phyloP scores from a whole-genome alignment of 2,888 invertebrate genomes.

The Eristalinus sepulchralis region DNA sequence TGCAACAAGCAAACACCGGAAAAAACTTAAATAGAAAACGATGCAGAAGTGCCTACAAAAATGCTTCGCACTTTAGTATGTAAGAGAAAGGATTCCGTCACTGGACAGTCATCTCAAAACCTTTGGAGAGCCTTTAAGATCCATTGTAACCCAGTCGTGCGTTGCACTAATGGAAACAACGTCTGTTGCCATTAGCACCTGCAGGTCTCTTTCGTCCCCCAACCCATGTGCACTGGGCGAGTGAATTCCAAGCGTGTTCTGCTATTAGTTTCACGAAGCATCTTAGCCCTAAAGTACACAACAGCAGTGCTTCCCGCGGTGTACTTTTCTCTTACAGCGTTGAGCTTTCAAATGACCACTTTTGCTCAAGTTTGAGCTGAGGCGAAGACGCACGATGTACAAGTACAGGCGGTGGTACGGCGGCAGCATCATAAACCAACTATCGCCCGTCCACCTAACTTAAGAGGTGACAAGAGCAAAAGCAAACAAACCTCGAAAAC shows the following conservation, averaged over 20 bases:
- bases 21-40: too few relatives aligned
- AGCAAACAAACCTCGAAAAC: conserved; percentile 36
- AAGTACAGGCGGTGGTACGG: conserved; percentile 1
- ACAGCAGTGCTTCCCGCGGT: background rate
- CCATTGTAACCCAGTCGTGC: background rate
- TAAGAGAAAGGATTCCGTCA: too few relatives aligned
- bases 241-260: conserved; percentile 14
- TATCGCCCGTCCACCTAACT: conserved; percentile 39
- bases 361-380: conserved; percentile 15
- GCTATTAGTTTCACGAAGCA: conserved; percentile 22
- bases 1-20: too few relatives aligned
- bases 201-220: background rate
- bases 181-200: background rate
- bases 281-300: conserved; percentile 2
- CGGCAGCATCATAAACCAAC: conserved; percentile 29
- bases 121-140: background rate
- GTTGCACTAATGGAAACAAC: background rate
- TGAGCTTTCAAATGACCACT: conserved; percentile 37
- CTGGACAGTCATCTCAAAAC: too few relatives aligned
- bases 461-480: conserved; percentile 22
- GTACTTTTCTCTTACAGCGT: background rate
- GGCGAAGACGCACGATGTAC: background rate
- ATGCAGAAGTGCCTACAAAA: too few relatives aligned
- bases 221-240: background rate
- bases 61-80: too few relatives aligned